Evolutionary conservation across 2,888 invertebrate species (phyloP), one percentile per base, ranked within the genome.

Genomic region (Eupithecia exiguata): DNA sequence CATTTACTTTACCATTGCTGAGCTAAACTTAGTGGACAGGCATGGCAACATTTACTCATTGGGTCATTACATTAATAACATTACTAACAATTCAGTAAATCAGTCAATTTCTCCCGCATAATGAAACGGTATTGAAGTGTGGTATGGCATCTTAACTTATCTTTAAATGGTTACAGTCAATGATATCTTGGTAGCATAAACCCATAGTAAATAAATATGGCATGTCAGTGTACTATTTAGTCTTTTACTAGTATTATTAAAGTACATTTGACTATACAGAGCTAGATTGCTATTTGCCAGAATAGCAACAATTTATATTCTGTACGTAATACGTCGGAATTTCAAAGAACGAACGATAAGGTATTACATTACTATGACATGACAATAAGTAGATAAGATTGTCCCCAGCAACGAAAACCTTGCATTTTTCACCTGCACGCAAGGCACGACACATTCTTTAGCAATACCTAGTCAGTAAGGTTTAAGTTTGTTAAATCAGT

Each of bases 141-240:
- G 65, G 21, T n/a, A 65, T 65, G 36, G 35, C 36, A 65, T 65
- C 40, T 18, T 30, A 21, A 53, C 53, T 53, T 53, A 53, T 61
- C 61, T 40, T 65, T 21, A 65, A 25, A 5, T 65, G 14, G 65
- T 78, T 81, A 80, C 75, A 78, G 74, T 58, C 65, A 68, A 74
- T 83, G 80, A 84, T 77, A 77, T 75, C 69, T 65, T 78, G 84
- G 83, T 84, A 83, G 79, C 78, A 79, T 77, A 66, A 63, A 67
- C 62, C 74, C 40, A 73, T 78, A 74, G 79, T 81, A 82, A 81
- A 81, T 77, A 81, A 79, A 74, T 5, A 36, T 38, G 62, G 61
- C 21, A 25, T 21, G 21, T 40, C 21, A 18, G 18, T 62, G 35
- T 35, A 18, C 16, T n/a, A 30, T 36, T 38, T 36, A 63, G 35